Base-by-base conservation (phyloP, 1,140 invertebrate genomes). In the Cherax quadricarinatus region DNA sequence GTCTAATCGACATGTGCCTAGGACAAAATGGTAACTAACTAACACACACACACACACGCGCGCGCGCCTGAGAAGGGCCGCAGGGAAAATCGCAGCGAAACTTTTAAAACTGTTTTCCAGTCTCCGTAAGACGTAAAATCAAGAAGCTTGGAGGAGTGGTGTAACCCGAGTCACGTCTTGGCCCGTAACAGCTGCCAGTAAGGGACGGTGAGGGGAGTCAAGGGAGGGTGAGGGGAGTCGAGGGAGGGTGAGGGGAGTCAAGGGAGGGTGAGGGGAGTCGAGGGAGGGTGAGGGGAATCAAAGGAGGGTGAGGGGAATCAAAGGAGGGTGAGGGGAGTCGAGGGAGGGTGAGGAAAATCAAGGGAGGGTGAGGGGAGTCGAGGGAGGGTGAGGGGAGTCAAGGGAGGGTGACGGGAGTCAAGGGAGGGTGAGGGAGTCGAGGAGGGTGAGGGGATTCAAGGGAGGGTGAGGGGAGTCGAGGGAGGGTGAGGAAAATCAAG, bases 101-200 rank as follows among this genome's bases (percentile, higher is more conserved):
- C 62, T 66, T 66, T 66, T 66, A 66, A 66, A 66, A 66, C 62
- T 30, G 70, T 75, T 75, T 75, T 75, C n/a, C 6, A 75, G 70
- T 41, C n/a, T 7, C 21, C 70, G 4, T 75, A 75, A 75, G 70
- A 75, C 70, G 70, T 6, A 75, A 30, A 24, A 75, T 75, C 70
- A 75, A 75, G 70, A 66, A 66, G 62, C 62, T 66, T 18, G 14
- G 21, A 66, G 1, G 62, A 75, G 12, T 30, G n/a, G 7, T 75
- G 24, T n/a, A 75, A 75, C 70, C 24, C 70, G 7, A 30, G 70
- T 75, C 70, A 75, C 70, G 70, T 75, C 70, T 75, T n/a, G 6
- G n/a, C 0, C 70, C 24, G n/a, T 30, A 30, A 75, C 70, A 30
- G 24, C 70, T 30, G 70, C 70, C 70, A 75, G 24, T 16, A 75